Conservation (phyloP, 2,888 invertebrate species). For the Willowsia nigromaculata region DNA sequence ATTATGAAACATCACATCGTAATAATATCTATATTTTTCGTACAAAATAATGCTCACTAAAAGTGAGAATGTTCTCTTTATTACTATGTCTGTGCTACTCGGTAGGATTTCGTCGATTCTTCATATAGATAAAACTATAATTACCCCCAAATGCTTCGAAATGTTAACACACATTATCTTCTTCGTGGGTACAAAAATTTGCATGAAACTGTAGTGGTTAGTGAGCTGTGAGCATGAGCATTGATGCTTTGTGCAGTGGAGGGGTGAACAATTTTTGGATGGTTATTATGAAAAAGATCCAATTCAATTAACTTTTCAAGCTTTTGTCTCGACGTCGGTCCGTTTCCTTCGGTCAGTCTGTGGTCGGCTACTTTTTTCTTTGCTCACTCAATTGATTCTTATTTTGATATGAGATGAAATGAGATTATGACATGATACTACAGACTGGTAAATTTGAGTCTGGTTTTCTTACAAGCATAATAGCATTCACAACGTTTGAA, state of each 20-base stretch:
- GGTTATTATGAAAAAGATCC: constrained; percentile 33
- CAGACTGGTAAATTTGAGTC: constrained; percentile 36
- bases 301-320: constrained; percentile 63
- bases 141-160: constrained; percentile 40
- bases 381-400: constrained; percentile 32
- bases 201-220: not conserved
- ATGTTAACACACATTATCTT: not conserved
- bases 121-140: constrained; percentile 17
- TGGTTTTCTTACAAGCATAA: not conserved
- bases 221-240: constrained; percentile 16
- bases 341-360: constrained; percentile 34
- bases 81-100: not conserved
- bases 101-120: not conserved
- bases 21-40: constrained; percentile 32
- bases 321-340: constrained; percentile 31
- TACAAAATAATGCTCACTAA: not conserved
- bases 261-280: constrained; percentile 12
- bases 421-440: not conserved
- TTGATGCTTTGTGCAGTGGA: constrained; percentile 1
- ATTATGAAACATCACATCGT: not conserved
- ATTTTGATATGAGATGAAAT: constrained; percentile 38
- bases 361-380: constrained; percentile 18
- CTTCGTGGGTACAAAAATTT: constrained; percentile 19
- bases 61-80: constrained; percentile 31
- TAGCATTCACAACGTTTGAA: not conserved